A percentile compares a stretch with the other conserved stretches of the same genome.
phyloP scores from a whole-genome alignment of 2,113 vertebrate genomes.

The Periophthalmus modestus region DNA sequence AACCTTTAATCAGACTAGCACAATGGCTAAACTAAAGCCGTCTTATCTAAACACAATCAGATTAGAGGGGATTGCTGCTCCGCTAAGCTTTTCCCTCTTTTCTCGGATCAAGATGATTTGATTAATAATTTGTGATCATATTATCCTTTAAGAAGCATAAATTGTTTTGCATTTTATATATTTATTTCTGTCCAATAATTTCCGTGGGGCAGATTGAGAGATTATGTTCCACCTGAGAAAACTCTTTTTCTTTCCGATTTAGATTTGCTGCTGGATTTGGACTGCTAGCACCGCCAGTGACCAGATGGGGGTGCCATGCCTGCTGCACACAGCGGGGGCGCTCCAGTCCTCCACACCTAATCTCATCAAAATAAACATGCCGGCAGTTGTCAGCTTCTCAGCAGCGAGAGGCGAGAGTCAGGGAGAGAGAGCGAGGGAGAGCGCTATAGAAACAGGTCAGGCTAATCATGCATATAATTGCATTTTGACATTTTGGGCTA shows the following conservation, averaged over 20 bases:
- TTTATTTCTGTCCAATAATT: constrained; percentile 65
- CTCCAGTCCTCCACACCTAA: constrained; percentile 67
- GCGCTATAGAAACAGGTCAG: constrained; percentile 84
- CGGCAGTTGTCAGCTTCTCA: constrained; percentile 75
- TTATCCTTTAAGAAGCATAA: constrained; percentile 81
- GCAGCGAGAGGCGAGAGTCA: constrained; percentile 49
- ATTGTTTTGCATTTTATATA: constrained; percentile 78
- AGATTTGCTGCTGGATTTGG: constrained; percentile 5
- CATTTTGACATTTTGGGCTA: constrained; percentile 86
- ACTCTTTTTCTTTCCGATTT: constrained; percentile 15
- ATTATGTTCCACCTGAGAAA: constrained; percentile 60
- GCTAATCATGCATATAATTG: constrained; percentile 93
- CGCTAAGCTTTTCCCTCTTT: constrained; percentile 51
- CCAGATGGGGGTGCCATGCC: constrained; percentile 81
- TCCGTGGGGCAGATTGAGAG: constrained; percentile 66
- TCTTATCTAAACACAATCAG: constrained; percentile 81
- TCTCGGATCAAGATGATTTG: constrained; percentile 79
- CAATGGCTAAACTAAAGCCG: constrained; percentile 75
- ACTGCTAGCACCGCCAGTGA: constrained; percentile 57
- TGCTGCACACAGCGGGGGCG: constrained; percentile 59
- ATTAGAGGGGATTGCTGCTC: constrained; percentile 79
- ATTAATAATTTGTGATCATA: constrained; percentile 80
- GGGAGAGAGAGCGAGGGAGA: constrained; percentile 70
- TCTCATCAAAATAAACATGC: constrained; percentile 81
- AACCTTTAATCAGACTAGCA: constrained; percentile 72